A percentile compares a stretch with the other conserved stretches of the same genome.
Conservation (phyloP, 2,797 vertebrate species). For the Tarsius wallacei region DNA sequence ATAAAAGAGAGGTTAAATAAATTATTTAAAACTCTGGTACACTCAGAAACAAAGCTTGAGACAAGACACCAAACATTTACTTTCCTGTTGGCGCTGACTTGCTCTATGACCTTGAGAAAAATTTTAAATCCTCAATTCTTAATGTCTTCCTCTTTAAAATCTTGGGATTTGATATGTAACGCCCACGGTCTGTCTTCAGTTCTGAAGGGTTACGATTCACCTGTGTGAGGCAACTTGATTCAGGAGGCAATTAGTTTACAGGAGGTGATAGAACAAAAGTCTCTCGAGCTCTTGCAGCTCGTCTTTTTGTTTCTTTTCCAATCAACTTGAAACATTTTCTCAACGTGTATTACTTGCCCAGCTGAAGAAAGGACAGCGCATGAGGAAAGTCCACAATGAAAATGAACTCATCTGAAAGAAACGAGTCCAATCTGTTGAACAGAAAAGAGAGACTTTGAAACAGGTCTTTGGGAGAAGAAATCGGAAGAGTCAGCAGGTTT, state of each 20-base stretch:
- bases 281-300: background rate
- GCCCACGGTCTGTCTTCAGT: no score
- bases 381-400: background rate
- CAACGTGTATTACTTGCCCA: background rate
- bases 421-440: background rate
- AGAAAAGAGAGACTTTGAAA: background rate
- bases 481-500: background rate
- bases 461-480: background rate
- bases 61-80: background rate
- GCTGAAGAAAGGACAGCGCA: background rate
- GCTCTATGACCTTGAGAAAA: background rate
- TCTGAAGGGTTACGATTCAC: background rate
- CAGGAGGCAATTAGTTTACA: background rate
- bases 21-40: background rate
- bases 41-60: constrained; percentile 42
- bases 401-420: constrained; percentile 1
- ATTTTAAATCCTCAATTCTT: background rate
- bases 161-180: background rate
- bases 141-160: constrained; percentile 28
- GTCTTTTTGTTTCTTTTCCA: background rate
- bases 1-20: background rate
- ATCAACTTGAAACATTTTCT: background rate
- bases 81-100: background rate
- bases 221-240: background rate
- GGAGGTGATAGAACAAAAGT: background rate